Conservation (phyloP, 2,888 invertebrate species). For the Aleiodes testaceus region DNA sequence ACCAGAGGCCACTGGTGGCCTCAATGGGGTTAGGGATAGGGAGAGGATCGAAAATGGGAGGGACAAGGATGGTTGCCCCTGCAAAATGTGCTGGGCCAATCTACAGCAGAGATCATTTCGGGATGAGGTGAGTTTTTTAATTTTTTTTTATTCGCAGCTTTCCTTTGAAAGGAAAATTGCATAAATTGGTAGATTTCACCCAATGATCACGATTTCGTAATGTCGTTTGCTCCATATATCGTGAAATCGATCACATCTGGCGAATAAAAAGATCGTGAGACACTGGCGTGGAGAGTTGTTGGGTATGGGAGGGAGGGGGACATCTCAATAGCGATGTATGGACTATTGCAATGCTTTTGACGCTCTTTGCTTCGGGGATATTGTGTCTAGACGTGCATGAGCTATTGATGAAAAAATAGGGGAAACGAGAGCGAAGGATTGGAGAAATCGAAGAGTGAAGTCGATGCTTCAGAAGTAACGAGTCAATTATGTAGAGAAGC, state of each 20-base stretch:
- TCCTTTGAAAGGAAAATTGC: background rate
- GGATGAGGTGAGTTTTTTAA: constrained; percentile 68
- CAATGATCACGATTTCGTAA: constrained; percentile 20
- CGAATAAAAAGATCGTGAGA: constrained; percentile 3
- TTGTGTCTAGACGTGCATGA: constrained; percentile 19
- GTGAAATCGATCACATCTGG: constrained; percentile 29
- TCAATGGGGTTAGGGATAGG: constrained; percentile 58
- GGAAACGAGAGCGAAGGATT: background rate
- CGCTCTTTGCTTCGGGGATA: constrained; percentile 20
- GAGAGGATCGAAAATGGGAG: constrained; percentile 58
- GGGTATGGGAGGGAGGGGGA: background rate
- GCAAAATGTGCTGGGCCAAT: constrained; percentile 69
- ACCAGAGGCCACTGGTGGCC: constrained; percentile 61
- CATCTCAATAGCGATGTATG: constrained; percentile 18
- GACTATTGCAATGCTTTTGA: constrained; percentile 23
- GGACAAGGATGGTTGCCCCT: constrained; percentile 67
- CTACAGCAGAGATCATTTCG: constrained; percentile 65
- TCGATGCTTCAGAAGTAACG: too few species aligned
- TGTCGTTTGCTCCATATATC: constrained; percentile 15
- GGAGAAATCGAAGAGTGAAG: constrained; percentile 9
- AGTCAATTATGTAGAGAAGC: too few species aligned
- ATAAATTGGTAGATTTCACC: background rate
- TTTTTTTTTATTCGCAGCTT: background rate
- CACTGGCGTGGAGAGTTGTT: background rate
- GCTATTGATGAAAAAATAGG: constrained; percentile 2